These are phyloP conservation scores for Drosophila sp. DNA, from an alignment of 1,140 invertebrate genomes.

Conservation along the genomic window DNA sequence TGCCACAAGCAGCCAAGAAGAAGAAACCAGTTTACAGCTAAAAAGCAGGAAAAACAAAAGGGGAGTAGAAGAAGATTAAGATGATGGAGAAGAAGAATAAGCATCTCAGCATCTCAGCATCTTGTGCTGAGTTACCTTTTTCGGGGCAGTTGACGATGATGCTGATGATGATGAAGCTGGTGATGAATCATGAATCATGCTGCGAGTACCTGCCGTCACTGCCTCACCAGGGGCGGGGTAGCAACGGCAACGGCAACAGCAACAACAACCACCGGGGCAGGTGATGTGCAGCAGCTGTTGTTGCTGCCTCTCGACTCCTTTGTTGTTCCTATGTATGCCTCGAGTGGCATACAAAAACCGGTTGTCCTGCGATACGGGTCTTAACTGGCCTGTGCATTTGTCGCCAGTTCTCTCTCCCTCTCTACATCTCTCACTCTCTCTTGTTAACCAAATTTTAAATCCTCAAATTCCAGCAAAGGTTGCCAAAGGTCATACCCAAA, in stretches of 20 bases:
- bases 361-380: conserved; percentile 11
- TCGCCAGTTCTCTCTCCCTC: background rate
- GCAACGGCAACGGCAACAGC: conserved; percentile 4
- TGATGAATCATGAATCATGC: conserved; percentile 47
- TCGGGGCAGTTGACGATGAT: conserved; percentile 15
- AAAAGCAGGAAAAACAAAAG: background rate
- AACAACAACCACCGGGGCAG: conserved; percentile 29
- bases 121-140: conserved; percentile 25
- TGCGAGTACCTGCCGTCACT: conserved; percentile 32
- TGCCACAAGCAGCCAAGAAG: conserved; percentile 1
- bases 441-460: conserved; percentile 15
- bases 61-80: background rate
- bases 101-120: background rate
- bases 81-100: background rate
- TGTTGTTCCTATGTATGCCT: conserved; percentile 2
- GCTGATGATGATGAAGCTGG: conserved; percentile 20
- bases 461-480: conserved; percentile 15
- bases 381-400: conserved; percentile 14
- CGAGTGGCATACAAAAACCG: conserved; percentile 32
- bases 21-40: conserved; percentile 26
- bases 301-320: conserved; percentile 23
- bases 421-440: background rate
- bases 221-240: conserved; percentile 27
- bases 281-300: conserved; percentile 46
- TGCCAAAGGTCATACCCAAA: conserved; percentile 12